Percentiles rank a stretch among this genome's conserved stretches.
Evolutionary conservation across 2,888 invertebrate genomes (phyloP).

Genomic region (Clivina fossor): DNA sequence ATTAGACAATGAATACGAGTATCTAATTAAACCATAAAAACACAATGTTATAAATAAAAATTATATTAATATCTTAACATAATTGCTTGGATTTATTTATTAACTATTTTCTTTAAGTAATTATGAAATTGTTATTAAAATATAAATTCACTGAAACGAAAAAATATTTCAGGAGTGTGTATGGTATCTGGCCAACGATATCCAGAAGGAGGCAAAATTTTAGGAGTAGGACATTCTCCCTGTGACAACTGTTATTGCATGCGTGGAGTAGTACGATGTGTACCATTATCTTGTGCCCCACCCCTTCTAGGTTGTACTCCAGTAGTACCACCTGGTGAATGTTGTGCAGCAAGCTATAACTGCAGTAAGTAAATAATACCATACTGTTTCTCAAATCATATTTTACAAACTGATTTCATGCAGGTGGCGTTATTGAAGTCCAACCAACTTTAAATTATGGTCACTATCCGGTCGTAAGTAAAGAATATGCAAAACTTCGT

Average conservation of each 20-base stretch:
- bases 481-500: slow-evolving; percentile 58
- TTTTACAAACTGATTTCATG: no score
- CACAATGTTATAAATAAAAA: no score
- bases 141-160: no score
- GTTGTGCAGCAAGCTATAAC: slow-evolving; percentile 82
- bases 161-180: slow-evolving; percentile 63
- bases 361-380: slow-evolving; percentile 65
- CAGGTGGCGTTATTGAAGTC: slow-evolving; percentile 59
- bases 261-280: slow-evolving; percentile 71
- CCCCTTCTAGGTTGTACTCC: slow-evolving; percentile 75
- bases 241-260: slow-evolving; percentile 84
- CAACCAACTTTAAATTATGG: slow-evolving; percentile 57
- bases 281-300: slow-evolving; percentile 74
- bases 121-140: no score
- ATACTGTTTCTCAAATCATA: no score
- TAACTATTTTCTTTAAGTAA: no score
- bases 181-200: slow-evolving; percentile 62
- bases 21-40: no score
- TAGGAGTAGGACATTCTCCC: slow-evolving; percentile 58
- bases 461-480: slow-evolving; percentile 56
- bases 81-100: no score
- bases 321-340: slow-evolving; percentile 73
- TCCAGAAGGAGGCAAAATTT: slow-evolving; percentile 72
- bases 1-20: no score
- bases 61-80: no score